These are phyloP conservation scores for Myzus persicae DNA, from an alignment of 1,140 invertebrate genomes.

Conservation along the genomic window DNA sequence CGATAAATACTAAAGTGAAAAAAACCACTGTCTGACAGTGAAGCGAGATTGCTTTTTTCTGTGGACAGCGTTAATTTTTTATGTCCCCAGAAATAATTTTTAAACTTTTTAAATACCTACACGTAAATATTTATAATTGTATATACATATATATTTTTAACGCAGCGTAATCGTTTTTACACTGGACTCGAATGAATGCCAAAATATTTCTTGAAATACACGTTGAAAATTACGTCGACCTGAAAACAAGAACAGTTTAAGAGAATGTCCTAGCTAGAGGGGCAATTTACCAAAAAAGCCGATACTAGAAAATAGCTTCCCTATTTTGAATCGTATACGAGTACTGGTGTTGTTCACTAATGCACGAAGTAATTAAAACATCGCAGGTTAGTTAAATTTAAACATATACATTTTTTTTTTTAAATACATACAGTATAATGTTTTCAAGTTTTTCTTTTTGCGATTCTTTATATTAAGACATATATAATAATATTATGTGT, in stretches of 20 bases:
- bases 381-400: no score
- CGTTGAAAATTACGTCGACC: neutral
- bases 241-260: neutral
- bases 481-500: no score
- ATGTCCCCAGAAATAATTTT: constrained; percentile 7
- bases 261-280: neutral
- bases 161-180: neutral
- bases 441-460: neutral
- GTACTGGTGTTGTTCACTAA: no score
- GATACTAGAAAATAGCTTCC: neutral
- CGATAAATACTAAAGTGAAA: constrained; percentile 26
- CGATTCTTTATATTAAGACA: neutral
- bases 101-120: neutral
- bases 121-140: neutral
- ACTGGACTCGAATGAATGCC: neutral
- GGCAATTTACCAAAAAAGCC: neutral
- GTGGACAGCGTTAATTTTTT: constrained; percentile 14
- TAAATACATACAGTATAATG: neutral
- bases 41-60: constrained; percentile 23
- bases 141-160: neutral
- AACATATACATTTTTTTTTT: no score
- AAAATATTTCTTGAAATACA: constrained; percentile 14
- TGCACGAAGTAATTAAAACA: no score
- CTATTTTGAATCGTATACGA: no score
- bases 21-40: neutral